These are phyloP conservation scores for Rattus rattus DNA, from an alignment of 2,113 vertebrate species.

Conservation along the genomic window DNA sequence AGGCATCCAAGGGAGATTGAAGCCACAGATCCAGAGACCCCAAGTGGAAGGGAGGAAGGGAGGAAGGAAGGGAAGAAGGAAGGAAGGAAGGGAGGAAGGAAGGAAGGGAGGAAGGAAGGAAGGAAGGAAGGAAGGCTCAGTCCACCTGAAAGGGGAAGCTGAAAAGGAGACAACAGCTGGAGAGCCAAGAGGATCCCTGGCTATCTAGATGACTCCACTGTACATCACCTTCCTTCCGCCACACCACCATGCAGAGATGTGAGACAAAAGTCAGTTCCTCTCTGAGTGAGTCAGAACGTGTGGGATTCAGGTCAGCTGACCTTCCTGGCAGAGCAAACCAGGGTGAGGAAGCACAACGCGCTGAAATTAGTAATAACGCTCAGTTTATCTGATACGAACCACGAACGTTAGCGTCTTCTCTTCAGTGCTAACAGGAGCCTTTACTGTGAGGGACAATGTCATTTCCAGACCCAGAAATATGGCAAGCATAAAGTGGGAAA, in stretches of 20 bases:
- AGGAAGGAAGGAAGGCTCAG: background rate
- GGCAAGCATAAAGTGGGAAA: background rate
- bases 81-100: background rate
- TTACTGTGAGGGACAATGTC: background rate
- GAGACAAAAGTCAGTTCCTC: conserved; percentile 4
- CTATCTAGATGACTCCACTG: background rate
- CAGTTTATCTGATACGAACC: background rate
- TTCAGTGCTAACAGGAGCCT: background rate
- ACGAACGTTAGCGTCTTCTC: background rate
- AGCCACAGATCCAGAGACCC: background rate
- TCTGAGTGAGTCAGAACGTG: background rate
- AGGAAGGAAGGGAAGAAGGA: background rate
- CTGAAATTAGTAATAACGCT: background rate
- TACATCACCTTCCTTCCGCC: background rate
- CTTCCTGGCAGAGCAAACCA: background rate
- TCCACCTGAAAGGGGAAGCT: background rate
- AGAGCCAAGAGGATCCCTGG: background rate
- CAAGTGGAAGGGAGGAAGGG: background rate
- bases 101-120: background rate
- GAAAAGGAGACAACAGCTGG: background rate
- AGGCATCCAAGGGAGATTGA: background rate
- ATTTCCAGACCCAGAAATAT: background rate
- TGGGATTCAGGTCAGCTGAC: background rate
- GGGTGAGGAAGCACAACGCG: background rate
- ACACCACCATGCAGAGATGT: background rate